These are phyloP conservation scores for Manis javanica DNA, from an alignment of 2,797 vertebrate species.

Conservation along the genomic window DNA sequence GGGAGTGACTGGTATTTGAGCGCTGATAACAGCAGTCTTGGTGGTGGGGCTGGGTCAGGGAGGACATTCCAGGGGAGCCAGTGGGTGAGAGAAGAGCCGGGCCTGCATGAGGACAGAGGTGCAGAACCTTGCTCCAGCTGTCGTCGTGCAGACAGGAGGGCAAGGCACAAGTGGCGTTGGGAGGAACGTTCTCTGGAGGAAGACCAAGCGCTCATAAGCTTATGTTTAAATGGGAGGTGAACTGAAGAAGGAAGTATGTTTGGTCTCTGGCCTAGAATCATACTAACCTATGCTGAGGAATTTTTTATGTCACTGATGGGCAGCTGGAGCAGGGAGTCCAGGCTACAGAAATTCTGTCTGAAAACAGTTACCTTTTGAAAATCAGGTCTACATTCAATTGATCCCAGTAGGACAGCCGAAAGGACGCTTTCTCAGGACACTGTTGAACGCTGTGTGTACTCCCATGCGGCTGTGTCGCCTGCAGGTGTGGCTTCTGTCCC, in stretches of 20 bases:
- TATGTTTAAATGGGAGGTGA: neutral
- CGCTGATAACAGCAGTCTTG: constrained; percentile 89
- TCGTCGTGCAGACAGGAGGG: neutral
- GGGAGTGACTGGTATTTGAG: constrained; percentile 90
- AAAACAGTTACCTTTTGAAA: constrained; percentile 20
- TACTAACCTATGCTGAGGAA: neutral
- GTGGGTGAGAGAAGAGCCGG: constrained; percentile 78
- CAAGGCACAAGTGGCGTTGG: neutral
- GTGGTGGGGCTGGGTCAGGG: constrained; percentile 85
- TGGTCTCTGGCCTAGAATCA: constrained; percentile 21
- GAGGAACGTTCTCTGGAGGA: neutral
- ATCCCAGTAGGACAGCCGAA: neutral
- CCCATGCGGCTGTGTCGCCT: neutral
- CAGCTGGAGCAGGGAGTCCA: neutral
- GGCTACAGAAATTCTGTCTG: neutral
- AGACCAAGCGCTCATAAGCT: constrained; percentile 17
- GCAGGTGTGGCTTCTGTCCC: neutral
- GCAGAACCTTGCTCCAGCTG: neutral
- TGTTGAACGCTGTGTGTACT: neutral
- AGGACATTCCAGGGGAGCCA: constrained; percentile 88
- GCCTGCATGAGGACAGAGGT: fast-evolving
- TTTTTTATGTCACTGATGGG: neutral
- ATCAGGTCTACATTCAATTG: neutral
- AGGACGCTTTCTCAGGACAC: neutral
- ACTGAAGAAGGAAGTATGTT: constrained; percentile 47